phyloP scores from a whole-genome alignment of 1,140 invertebrate species.

The Acromyrmex heyeri region DNA sequence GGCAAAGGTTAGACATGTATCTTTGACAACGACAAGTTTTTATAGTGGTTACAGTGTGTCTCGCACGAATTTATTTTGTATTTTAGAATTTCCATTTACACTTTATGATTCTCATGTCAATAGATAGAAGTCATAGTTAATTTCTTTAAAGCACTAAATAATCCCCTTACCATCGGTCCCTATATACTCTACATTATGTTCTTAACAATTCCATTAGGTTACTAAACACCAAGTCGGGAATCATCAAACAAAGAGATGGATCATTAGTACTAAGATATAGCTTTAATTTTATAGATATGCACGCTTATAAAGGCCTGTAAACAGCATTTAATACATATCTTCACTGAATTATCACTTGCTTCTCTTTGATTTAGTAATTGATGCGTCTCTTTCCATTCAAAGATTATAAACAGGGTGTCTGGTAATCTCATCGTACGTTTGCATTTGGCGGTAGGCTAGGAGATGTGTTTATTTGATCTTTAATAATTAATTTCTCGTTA shows the following conservation, averaged over 20 bases:
- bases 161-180: background rate
- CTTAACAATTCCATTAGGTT: conserved; percentile 43
- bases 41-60: conserved; percentile 40
- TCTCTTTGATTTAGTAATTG: conserved; percentile 23
- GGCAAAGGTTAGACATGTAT: conserved; percentile 88
- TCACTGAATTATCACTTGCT: conserved; percentile 12
- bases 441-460: too few species aligned
- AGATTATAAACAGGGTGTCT: background rate
- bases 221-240: background rate
- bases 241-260: conserved; percentile 25
- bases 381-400: background rate
- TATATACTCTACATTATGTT: conserved; percentile 18
- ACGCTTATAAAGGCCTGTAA: conserved; percentile 26
- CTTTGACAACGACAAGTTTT: conserved; percentile 55
- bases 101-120: conserved; percentile 45
- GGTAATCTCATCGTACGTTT: too few species aligned
- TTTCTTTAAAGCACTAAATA: conserved; percentile 20
- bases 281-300: conserved; percentile 36
- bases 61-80: conserved; percentile 64
- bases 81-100: conserved; percentile 48
- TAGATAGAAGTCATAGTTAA: conserved; percentile 10
- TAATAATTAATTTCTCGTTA: too few species aligned
- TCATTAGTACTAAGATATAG: background rate
- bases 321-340: conserved; percentile 15
- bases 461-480: too few species aligned